Percentiles rank a stretch among this genome's conserved stretches.
Evolutionary conservation across 1,140 invertebrate genomes (phyloP).

Genomic region (Nebria ingens): DNA sequence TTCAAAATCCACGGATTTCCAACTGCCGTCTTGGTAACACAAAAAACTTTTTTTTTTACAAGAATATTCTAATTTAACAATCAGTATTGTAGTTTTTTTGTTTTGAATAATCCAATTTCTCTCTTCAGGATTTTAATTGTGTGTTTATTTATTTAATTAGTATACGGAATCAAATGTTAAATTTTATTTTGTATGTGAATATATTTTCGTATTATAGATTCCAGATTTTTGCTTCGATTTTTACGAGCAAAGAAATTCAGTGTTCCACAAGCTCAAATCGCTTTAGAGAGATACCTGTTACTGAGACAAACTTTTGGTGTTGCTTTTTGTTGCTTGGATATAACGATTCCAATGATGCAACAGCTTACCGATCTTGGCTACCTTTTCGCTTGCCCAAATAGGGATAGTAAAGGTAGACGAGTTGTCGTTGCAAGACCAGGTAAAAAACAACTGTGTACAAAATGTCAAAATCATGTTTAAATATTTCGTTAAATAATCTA

Average conservation of each 20-base stretch:
- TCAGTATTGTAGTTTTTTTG: too few relatives aligned
- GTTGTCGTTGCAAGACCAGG: conserved; percentile 68
- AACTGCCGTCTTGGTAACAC: conserved; percentile 54
- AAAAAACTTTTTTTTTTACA: too few relatives aligned
- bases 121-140: too few relatives aligned
- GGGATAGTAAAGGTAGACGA: conserved; percentile 62
- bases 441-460: conserved; percentile 38
- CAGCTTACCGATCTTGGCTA: conserved; percentile 63
- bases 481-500: too few relatives aligned
- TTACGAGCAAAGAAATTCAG: conserved; percentile 75
- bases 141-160: too few relatives aligned
- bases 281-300: conserved; percentile 71
- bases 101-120: too few relatives aligned
- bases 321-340: conserved; percentile 63
- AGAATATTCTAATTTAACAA: too few relatives aligned
- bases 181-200: background rate
- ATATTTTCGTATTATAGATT: conserved; percentile 42
- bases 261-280: conserved; percentile 68
- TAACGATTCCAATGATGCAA: conserved; percentile 53
- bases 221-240: conserved; percentile 64
- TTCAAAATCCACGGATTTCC: conserved; percentile 57
- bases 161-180: too few relatives aligned
- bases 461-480: too few relatives aligned
- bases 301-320: conserved; percentile 59
- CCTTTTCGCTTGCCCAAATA: conserved; percentile 66